Base-by-base conservation (phyloP, 2,888 invertebrate genomes). In the Litoditis marina region DNA sequence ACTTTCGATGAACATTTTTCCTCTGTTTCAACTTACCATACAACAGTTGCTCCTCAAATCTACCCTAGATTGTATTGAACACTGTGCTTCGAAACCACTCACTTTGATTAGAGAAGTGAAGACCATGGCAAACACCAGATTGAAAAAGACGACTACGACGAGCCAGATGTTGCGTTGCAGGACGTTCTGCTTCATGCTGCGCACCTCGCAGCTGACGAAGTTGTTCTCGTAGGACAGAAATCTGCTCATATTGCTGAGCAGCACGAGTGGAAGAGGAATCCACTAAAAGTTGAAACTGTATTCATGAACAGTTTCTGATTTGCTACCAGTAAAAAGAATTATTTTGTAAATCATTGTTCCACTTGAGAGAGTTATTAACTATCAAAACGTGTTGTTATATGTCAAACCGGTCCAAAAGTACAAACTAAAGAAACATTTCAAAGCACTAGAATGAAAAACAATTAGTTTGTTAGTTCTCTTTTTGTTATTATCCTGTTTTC, bases 81-180 rank as follows among this genome's bases (percentile, higher is more conserved):
- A n/a, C n/a, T n/a, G n/a, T n/a, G n/a, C n/a, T n/a, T n/a, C n/a
- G n/a, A n/a, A n/a, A n/a, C n/a, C n/a, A n/a, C 31, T 36, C 27
- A 62, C 65, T 53, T 34, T 16, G 28, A 66, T 63, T 47, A 71
- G 31, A 22, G 60, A 4, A 19, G 66, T 66, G 58, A 71, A 71
- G 16, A 66, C 32, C 6, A 64, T 27, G 0, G 68, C 44, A 34
- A 62, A 71, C 19, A 58, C n/a, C 4, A 56, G 51, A 6, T 53
- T 59, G 55, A 71, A 71, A 32, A 56, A 22, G 4, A 61, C 51
- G 19, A 66, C 58, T 47, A 71, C 58, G 49, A 71, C 60, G 52
- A 65, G 60, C 63, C 69, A 69, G n/a, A 53, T 55, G 46, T 71
- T 69, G 19, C 71, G 54, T 61, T 69, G 69, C 32, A 65, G 55